phyloP scores from a whole-genome alignment of 2,113 vertebrate genomes.

The Actinemys pallida region DNA sequence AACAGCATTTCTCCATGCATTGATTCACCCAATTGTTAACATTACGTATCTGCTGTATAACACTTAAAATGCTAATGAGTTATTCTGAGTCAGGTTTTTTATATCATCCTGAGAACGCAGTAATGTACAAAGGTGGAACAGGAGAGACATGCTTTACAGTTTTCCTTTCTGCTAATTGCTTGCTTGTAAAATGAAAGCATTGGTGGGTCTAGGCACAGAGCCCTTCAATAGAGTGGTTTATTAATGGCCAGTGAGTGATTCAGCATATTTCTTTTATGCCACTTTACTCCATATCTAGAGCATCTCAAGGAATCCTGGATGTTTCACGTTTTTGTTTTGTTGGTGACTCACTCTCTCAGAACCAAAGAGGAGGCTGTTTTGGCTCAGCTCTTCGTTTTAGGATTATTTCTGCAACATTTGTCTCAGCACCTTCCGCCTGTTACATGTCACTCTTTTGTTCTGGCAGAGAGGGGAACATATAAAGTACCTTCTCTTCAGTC shows the following conservation, averaged over 20 bases:
- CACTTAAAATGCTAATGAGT: constrained; percentile 43
- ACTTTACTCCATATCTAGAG: constrained; percentile 12
- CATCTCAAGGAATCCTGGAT: neutral
- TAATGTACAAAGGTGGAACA: constrained; percentile 40
- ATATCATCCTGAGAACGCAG: constrained; percentile 37
- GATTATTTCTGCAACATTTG: neutral
- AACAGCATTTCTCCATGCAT: neutral
- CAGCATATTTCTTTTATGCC: constrained; percentile 51
- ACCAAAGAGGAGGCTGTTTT: neutral
- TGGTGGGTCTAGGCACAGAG: constrained; percentile 40
- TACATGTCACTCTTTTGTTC: neutral
- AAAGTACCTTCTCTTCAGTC: neutral
- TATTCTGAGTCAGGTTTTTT: constrained; percentile 25
- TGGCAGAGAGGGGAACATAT: neutral
- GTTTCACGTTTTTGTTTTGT: constrained; percentile 18
- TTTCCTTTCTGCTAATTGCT: constrained; percentile 70
- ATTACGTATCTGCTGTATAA: constrained; percentile 9
- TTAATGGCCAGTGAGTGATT: constrained; percentile 47
- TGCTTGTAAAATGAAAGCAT: constrained; percentile 60
- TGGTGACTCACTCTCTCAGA: neutral
- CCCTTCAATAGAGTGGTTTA: constrained; percentile 29
- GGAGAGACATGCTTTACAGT: constrained; percentile 63
- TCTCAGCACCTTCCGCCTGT: neutral
- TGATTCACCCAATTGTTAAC: constrained; percentile 2
- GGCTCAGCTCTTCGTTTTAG: neutral